Conservation (phyloP, 2,113 vertebrate genomes). For the Lutjanus erythropterus region DNA sequence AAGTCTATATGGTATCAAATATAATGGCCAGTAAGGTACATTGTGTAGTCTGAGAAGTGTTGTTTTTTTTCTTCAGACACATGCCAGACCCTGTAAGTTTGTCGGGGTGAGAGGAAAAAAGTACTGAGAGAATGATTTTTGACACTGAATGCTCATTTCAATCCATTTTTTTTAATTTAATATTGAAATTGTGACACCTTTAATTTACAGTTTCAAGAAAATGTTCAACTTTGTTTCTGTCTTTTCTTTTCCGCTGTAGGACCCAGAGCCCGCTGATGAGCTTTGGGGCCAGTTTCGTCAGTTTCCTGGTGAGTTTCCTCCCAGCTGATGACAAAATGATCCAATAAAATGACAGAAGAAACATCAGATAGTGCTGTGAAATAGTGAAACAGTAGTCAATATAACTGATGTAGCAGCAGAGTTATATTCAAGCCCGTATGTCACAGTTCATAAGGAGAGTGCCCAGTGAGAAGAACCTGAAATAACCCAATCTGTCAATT, state of each 20-base stretch:
- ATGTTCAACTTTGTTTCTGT: background rate
- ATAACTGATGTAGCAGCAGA: background rate
- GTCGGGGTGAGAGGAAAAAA: no score
- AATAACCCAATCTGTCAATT: conserved; percentile 22
- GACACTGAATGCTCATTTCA: no score
- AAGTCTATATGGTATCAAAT: no score
- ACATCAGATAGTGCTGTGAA: background rate
- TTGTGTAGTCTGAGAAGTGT: no score
- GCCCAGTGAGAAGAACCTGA: background rate
- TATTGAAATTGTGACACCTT: no score
- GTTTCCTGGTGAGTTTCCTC: conserved; percentile 94
- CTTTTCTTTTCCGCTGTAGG: conserved; percentile 81
- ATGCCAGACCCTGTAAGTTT: no score
- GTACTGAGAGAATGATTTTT: no score
- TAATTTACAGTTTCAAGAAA: no score
- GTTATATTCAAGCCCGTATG: background rate
- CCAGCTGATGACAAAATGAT: background rate
- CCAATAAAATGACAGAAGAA: background rate
- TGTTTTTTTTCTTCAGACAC: no score
- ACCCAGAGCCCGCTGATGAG: conserved; percentile 98
- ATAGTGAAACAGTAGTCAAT: background rate
- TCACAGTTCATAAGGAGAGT: background rate
- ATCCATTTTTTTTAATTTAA: no score
- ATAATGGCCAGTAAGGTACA: no score
- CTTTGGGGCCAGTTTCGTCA: conserved; percentile 99